Conservation (phyloP, 2,888 invertebrate species). For the Caenorhabditis afra region DNA sequence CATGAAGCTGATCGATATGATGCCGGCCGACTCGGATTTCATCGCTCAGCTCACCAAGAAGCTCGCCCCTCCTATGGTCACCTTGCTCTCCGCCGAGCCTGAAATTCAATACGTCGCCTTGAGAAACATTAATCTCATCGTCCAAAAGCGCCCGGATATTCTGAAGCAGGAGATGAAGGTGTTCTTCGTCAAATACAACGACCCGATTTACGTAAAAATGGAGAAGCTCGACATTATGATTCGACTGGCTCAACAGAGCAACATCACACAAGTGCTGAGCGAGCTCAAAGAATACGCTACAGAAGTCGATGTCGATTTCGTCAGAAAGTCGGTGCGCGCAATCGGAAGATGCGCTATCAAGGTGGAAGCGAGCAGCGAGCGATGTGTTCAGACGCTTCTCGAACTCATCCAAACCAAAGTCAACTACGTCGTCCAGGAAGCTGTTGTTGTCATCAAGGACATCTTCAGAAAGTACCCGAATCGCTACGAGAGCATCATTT, state of each 20-base stretch:
- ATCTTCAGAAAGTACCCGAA: conserved; percentile 91
- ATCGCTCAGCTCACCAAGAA: conserved; percentile 95
- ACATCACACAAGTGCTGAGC: conserved; percentile 97
- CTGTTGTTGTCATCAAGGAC: conserved; percentile 96
- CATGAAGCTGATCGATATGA: conserved; percentile 98
- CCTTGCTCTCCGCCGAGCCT: conserved; percentile 95
- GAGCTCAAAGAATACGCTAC: conserved; percentile 98
- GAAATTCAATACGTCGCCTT: conserved; percentile 99
- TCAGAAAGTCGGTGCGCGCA: conserved; percentile 97
- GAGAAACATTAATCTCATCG: conserved; percentile 97
- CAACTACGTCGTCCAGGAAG: conserved; percentile 99
- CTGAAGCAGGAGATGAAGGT: conserved; percentile 99
- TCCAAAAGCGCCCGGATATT: conserved; percentile 97
- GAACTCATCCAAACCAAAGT: conserved; percentile 99
- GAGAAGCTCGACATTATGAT: conserved; percentile 99
- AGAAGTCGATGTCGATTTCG: conserved; percentile 99
- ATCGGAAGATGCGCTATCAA: conserved; percentile 97
- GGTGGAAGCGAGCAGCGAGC: conserved; percentile 94
- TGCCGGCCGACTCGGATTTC: conserved; percentile 93
- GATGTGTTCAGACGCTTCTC: conserved; percentile 96
- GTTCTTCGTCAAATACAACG: conserved; percentile 99
- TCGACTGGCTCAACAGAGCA: conserved; percentile 95
- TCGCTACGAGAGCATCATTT: conserved; percentile 99
- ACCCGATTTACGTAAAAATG: conserved; percentile 98
- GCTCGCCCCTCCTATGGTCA: conserved; percentile 97